Evolutionary conservation across 2,113 vertebrate genomes (phyloP), one percentile per base, ranked within the genome.

Genomic region (Triplophysa siluroides): DNA sequence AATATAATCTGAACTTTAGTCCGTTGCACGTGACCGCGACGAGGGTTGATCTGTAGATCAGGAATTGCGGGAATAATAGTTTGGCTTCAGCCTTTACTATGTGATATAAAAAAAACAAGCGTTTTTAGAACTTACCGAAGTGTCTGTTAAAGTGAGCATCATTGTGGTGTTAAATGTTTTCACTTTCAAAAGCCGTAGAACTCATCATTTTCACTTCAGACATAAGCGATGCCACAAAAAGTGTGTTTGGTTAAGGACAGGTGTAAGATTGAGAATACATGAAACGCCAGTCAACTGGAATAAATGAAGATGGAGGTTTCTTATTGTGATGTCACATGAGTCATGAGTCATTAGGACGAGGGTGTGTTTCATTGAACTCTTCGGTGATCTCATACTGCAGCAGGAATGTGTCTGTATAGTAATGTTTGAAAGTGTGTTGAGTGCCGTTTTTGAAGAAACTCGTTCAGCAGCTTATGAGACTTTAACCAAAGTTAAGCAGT

Each of bases 341-440:
- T 21, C 19, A 23, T 60, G 0, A n/a, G 1, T 73, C 54, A 43
- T 60, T 4, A 41, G 56, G n/a, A 23, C 33, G 4, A 23, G 54
- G 70, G n/a, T 73, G 70, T 73, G 70, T 60, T n/a, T 60, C 12
- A 56, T 60, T 60, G 21, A 60, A 58, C 33, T 60, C 7, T 43
- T 8, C 13, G 6, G 1, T 41, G 29, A 73, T 60, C 54, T 73
- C 52, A 60, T 60, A 43, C 12, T 9, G 58, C 12, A 6, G 29
- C n/a, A 43, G 29, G n/a, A 60, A 43, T 18, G 26, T 52, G 8
- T 72, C 16, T 56, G 8, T n/a, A 9, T 33, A 33, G 47, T 29
- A 54, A 50, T 54, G 68, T 33, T 33, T 16, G 0, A 29, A 24
- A 54, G 52, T 52, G 47, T 18, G 50, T 70, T 70, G 9, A 29